Evolutionary conservation across 1,140 invertebrate species (phyloP), one percentile per base, ranked within the genome.

Genomic region (Zaprionus africanus): DNA sequence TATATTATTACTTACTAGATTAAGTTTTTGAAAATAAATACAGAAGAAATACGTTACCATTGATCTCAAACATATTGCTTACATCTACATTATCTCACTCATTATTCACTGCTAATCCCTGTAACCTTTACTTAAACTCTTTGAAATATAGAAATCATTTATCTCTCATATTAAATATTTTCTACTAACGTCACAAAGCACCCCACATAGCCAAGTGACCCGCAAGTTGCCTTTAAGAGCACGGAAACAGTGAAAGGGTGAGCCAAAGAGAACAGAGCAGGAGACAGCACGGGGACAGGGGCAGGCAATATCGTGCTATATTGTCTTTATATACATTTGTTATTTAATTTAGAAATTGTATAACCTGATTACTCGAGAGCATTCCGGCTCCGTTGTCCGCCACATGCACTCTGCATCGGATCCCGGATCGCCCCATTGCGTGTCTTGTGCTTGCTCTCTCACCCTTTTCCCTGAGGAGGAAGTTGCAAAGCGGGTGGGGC

Each of bases 281-380:
- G 13, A 4, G 36, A 38, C 36, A 38, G 36, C 4, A 38, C 36
- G 36, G 11, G 0, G 5, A 9, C 6, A 46, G 7, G n/a, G 34
- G 12, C 62, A 65, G 31, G 57, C 46, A 24, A 65, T 64, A 57
- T 43, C 53, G 12, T 54, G 56, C 51, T 53, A 46, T 80, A 61
- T 34, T 22, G 22, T 36, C 31, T 46, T 64, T 72, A 49, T 54
- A 66, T 31, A 43, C 56, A 60, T 70, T 63, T 67, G 24, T 63
- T 76, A 70, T 90, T 84, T 78, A 72, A 88, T 88, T 88, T 90
- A 46, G 62, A 88, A 88, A 90, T 90, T 84, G 75, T 84, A 66
- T 79, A 83, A 83, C 67, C 81, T 68, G 80, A 70, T 76, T 78
- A 60, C 64, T 76, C 57, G 51, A 70, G 56, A 60, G 79, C 59